A percentile compares a stretch with the other conserved stretches of the same genome.
Conservation (phyloP, 2,113 vertebrate species). For the Pelodiscus sinensis region DNA sequence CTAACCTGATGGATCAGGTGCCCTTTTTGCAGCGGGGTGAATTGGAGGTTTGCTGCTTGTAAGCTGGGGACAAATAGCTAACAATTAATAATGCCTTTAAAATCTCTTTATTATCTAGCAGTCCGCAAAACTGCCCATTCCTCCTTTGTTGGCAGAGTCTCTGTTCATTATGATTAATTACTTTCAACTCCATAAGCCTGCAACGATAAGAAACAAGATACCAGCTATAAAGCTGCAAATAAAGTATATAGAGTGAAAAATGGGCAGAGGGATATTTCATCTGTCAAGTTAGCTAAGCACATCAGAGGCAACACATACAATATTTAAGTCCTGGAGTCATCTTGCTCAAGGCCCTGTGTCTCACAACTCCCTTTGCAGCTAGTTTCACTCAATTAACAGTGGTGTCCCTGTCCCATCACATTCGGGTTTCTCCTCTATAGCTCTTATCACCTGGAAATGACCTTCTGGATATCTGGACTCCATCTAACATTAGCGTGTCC, state of each 20-base stretch:
- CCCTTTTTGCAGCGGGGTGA: background rate
- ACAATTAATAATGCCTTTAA: conserved; percentile 41
- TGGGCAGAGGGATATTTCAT: background rate
- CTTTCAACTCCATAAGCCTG: conserved; percentile 16
- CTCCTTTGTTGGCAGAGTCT: conserved; percentile 24
- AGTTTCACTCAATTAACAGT: background rate
- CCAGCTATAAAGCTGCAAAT: conserved; percentile 23
- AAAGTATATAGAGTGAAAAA: background rate
- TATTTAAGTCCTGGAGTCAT: background rate
- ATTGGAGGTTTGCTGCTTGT: background rate
- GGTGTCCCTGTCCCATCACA: background rate
- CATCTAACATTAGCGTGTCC: background rate
- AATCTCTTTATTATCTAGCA: conserved; percentile 39
- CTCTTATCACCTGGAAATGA: background rate
- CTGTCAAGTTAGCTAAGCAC: background rate
- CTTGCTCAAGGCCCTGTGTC: background rate
- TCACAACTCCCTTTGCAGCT: background rate
- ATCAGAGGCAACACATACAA: background rate
- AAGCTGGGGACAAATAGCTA: conserved; percentile 11
- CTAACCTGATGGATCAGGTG: background rate
- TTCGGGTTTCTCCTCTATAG: background rate
- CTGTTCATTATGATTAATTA: conserved; percentile 53
- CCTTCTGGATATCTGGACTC: background rate
- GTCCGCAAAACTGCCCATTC: background rate
- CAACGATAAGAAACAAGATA: conserved; percentile 4